Evolutionary conservation across 2,797 vertebrate species (phyloP).

Genomic region (Oryzias sinensis): DNA sequence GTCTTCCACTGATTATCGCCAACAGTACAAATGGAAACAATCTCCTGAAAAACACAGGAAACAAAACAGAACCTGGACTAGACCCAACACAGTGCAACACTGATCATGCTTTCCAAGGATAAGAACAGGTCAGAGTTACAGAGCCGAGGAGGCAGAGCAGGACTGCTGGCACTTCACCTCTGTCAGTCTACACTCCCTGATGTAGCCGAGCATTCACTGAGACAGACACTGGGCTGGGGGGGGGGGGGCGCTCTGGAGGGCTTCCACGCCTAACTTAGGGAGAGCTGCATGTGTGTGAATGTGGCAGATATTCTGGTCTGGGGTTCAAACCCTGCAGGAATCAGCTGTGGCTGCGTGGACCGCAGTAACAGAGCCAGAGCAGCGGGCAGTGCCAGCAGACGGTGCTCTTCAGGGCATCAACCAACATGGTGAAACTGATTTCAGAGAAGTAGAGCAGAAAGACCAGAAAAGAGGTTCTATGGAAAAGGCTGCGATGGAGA

Average conservation of each 20-base stretch:
- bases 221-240: not conserved
- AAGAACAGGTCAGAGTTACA: slow-evolving; percentile 80
- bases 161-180: slow-evolving; percentile 87
- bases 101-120: slow-evolving; percentile 90
- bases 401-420: slow-evolving; percentile 79
- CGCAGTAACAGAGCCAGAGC: slow-evolving; percentile 2
- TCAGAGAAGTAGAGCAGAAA: slow-evolving; percentile 54
- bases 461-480: slow-evolving; percentile 55
- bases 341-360: too few relatives aligned
- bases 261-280: too few relatives aligned
- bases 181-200: not conserved
- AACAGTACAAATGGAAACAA: slow-evolving; percentile 53
- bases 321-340: not conserved
- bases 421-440: slow-evolving; percentile 68
- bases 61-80: slow-evolving; percentile 91
- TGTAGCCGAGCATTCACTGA: not conserved
- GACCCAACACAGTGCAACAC: slow-evolving; percentile 90
- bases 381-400: slow-evolving; percentile 86
- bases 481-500: slow-evolving; percentile 70
- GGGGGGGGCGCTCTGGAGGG: not conserved
- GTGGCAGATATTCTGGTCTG: too few relatives aligned
- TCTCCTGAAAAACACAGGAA: slow-evolving; percentile 87
- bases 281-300: too few relatives aligned
- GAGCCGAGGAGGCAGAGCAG: slow-evolving; percentile 85
- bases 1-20: slow-evolving; percentile 31